Percentiles rank a stretch among this genome's conserved stretches.
Evolutionary conservation across 2,797 vertebrate genomes (phyloP).

Genomic region (Sparus aurata): DNA sequence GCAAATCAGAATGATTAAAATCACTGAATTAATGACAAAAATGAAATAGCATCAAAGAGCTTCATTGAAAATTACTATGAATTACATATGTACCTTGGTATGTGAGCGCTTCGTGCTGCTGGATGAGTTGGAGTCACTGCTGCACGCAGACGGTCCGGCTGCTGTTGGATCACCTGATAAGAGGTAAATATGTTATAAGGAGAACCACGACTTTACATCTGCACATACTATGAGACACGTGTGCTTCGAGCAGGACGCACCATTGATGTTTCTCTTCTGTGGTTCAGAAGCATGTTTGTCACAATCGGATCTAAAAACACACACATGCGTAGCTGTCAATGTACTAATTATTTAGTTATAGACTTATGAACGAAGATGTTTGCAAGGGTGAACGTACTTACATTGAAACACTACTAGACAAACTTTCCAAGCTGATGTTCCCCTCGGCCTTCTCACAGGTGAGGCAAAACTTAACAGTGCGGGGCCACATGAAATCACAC

Average conservation of each 20-base stretch:
- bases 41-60: neutral
- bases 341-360: neutral
- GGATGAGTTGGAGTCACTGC: conserved; percentile 33
- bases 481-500: neutral
- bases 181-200: neutral
- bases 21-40: neutral
- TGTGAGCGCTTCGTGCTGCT: accelerated
- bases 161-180: conserved; percentile 8
- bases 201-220: neutral
- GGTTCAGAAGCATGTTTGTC: conserved; percentile 39
- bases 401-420: conserved; percentile 16
- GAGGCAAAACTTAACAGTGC: conserved; percentile 6
- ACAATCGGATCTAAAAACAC: conserved; percentile 57
- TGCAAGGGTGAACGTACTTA: conserved; percentile 44
- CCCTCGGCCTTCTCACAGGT: conserved; percentile 46
- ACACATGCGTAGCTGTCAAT: neutral
- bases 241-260: conserved; percentile 24
- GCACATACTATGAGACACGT: neutral
- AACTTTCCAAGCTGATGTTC: conserved; percentile 36
- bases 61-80: neutral
- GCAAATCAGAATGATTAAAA: conserved; percentile 31
- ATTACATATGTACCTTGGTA: conserved; percentile 42
- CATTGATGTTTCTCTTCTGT: neutral
- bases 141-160: neutral
- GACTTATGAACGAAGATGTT: neutral